Base-by-base conservation (phyloP, 2,113 vertebrate genomes). In the Leuciscus idus region DNA sequence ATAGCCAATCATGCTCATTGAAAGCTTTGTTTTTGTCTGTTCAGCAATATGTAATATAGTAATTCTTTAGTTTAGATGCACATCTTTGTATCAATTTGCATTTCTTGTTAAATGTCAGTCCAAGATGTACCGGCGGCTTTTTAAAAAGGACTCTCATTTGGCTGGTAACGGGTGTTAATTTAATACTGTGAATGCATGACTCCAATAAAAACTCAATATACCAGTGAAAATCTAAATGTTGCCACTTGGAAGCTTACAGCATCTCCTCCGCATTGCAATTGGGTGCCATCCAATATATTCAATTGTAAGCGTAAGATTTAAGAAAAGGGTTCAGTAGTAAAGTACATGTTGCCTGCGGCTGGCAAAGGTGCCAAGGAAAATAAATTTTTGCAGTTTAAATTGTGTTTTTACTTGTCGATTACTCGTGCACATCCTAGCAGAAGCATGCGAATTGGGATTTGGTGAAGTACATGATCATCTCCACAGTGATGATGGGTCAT, bases 21-120 rank as follows among this genome's bases (percentile, higher is more conserved):
- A 70, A 17, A 21, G 66, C 7, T 70, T 70, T 70, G 8, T 19
- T 70, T 70, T 21, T 21, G 30, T n/a, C 21, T 61, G 8, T 10
- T 61, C 57, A n/a, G 23, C 57, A 61, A 61, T 23, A 21, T 70
- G 30, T 21, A 21, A 9, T 43, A 43, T 43, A 43, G 8, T 43
- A 43, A 43, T 72, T 72, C 9, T 36, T 70, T 36, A 39, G 30
- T 70, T 70, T 36, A 39, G 17, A 10, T 70, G 4, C 33, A 39
- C 68, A 11, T 33, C 30, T 70, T 10, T 4, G 30, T 6, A 66
- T 68, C 68, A 39, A 23, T 72, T 57, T 19, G 68, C 19, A 39
- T 39, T 72, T 72, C 68, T 10, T 39, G 33, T 74, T 74, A 48
- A 74, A 48, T 74, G 72, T 74, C 72, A 48, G n/a, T 74, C 39